These are phyloP conservation scores for Electrona antarctica DNA, from an alignment of 2,113 vertebrate species.

Conservation along the genomic window DNA sequence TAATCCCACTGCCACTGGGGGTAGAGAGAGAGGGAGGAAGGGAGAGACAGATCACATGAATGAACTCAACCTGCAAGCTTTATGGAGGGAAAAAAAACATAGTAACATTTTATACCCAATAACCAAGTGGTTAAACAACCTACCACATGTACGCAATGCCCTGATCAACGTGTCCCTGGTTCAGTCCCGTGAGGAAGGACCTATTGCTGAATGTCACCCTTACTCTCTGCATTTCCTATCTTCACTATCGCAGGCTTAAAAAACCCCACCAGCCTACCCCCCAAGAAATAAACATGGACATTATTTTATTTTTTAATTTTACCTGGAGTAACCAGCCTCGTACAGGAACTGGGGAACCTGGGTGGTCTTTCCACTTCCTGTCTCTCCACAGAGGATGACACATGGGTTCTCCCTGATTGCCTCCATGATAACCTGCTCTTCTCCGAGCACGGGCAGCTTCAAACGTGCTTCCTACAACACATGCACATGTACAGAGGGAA, in stretches of 20 bases:
- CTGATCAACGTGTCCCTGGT: no score
- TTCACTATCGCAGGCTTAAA: no score
- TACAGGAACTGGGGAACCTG: slow-evolving; percentile 98
- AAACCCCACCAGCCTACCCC: not conserved
- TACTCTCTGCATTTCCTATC: no score
- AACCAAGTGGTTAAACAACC: no score
- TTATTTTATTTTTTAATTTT: not conserved
- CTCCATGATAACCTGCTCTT: slow-evolving; percentile 97
- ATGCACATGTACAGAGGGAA: not conserved
- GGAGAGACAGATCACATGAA: not conserved
- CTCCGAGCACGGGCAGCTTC: slow-evolving; percentile 89
- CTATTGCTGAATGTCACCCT: no score
- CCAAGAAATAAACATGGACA: not conserved
- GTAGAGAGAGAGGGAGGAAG: slow-evolving; percentile 1
- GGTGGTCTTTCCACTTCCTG: slow-evolving; percentile 95
- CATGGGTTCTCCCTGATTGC: slow-evolving; percentile 86
- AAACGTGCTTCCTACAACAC: slow-evolving; percentile 86
- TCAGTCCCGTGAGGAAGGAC: no score
- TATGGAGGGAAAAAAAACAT: no score
- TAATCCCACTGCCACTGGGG: slow-evolving; percentile 76
- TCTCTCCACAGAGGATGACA: slow-evolving; percentile 92
- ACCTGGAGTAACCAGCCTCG: slow-evolving; percentile 95
- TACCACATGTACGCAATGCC: no score
- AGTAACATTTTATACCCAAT: no score
- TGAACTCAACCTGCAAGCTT: no score